Percentiles rank a stretch among this genome's conserved stretches.
phyloP scores from a whole-genome alignment of 2,113 vertebrate genomes.

The Phoenicopterus ruber region DNA sequence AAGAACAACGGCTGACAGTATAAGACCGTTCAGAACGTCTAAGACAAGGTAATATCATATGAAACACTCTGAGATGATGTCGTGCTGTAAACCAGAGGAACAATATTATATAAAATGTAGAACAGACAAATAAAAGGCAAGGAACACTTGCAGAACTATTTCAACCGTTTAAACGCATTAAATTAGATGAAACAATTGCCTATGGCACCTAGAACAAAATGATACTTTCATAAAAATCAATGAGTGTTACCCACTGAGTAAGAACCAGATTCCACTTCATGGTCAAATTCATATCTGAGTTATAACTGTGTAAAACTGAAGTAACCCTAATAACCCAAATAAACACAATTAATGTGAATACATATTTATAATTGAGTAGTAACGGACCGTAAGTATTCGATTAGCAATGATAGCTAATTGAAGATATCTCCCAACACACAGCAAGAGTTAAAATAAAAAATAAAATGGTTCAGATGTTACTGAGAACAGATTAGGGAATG shows the following conservation, averaged over 20 bases:
- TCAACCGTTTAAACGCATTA: neutral
- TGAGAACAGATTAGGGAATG: neutral
- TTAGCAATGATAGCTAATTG: neutral
- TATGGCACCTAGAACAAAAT: neutral
- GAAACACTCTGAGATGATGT: neutral
- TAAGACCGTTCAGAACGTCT: neutral
- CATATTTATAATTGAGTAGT: neutral
- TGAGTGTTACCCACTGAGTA: neutral
- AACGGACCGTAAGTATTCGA: neutral
- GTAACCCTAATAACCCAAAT: neutral
- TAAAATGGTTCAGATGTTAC: neutral
- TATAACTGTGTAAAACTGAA: neutral
- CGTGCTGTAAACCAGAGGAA: neutral
- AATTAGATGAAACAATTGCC: neutral
- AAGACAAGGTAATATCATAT: neutral
- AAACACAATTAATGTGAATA: neutral
- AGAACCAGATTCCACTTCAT: neutral
- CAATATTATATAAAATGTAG: neutral
- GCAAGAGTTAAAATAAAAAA: neutral
- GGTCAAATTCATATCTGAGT: neutral
- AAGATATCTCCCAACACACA: neutral
- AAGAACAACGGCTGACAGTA: neutral
- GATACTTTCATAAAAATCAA: neutral
- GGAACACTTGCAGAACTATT: neutral
- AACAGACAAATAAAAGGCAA: neutral